Evolutionary conservation across 2,113 vertebrate genomes (phyloP), one percentile per base, ranked within the genome.

Genomic region (Triplophysa rosa): DNA sequence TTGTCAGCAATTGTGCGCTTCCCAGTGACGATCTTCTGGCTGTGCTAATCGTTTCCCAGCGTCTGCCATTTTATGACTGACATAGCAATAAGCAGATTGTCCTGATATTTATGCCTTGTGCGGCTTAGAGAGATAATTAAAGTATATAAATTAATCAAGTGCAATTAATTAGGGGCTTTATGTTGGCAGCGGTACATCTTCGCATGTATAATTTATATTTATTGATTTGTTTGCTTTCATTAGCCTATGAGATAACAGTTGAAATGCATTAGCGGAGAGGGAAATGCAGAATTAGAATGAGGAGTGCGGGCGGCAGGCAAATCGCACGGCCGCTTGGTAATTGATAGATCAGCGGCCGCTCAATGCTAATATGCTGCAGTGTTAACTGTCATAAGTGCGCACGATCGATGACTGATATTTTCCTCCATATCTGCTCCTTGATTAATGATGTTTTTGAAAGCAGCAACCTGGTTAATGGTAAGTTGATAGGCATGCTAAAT

Each of bases 141-240:
- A 98, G 96, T 95, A 96, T 97, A 99, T 98, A 98, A 99, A 99
- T 98, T 97, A 98, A 99, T 99, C 97, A 98, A 97, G 94, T 94
- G 93, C 98, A 98, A 98, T 99, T 99, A 98, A 99, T 98, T 98
- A 99, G 95, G 97, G 95, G 93, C 95, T 98, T 99, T 99, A 98
- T 98, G 97, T 97, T 96, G 94, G 85, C 95, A 94, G 96, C 95
- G 95, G 96, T 98, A 96, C 95, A 96, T 95, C 96, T 97, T 97
- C 98, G 96, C 95, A 98, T 99, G 96, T 98, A 98, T 99, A 98
- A 98, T 99, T 98, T 99, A 99, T 98, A 98, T 96, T 96, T 99
- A 99, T 99, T 96, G 98, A 99, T 99, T 98, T 96, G 94, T 94
- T 94, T 92, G 94, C 95, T 96, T 98, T 98, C 97, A 96, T 98